Base-by-base conservation (phyloP, 2,888 invertebrate genomes). In the Temnothorax ravouxi region DNA sequence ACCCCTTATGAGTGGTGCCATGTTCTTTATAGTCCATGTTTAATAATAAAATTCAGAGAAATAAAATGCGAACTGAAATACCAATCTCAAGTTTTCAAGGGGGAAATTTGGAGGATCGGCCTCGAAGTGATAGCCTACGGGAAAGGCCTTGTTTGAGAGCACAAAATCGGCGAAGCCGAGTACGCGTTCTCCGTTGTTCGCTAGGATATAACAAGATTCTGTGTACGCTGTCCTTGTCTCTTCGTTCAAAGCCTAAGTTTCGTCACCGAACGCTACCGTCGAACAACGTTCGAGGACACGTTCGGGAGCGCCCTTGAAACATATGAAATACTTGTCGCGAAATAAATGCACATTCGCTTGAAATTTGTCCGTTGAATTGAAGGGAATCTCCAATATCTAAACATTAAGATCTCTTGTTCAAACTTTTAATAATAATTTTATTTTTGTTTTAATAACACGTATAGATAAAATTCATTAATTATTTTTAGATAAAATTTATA, bases 241-340 rank as follows among this genome's bases (percentile, higher is more conserved):
- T 96, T 75, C 96, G 95, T 92, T 96, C 96, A 54, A 97, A 1
- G 94, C 92, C 25, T 94, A 95, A 18, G 96, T 96, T 50, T 97
- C 96, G 98, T 99, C 92, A 99, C 97, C 84, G 97, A 91, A 99
- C 97, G 91, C 99, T 98, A 91, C 99, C 98, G 95, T 99, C 86
- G 98, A 98, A 96, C 99, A 99, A 94, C 99, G 97, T 13, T 99
- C 99, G 93, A 99, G 96, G 54, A 99, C 98, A 94, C 99, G 99
- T 96, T 99, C 99, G 67, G 99, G 98, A 41, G 99, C 99, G 90
- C 99, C 99, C 96, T 99, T 99, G 92, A 98, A 96, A 62, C 97
- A 97, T 86, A 97, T 93, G 29, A 97, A 92, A 92, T 96, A 96
- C 25, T 95, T 83, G 61, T 50, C 61, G 4, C 38, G 54, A 18